phyloP scores from a whole-genome alignment of 2,888 invertebrate genomes.

The Neuroscelio doddi region DNA sequence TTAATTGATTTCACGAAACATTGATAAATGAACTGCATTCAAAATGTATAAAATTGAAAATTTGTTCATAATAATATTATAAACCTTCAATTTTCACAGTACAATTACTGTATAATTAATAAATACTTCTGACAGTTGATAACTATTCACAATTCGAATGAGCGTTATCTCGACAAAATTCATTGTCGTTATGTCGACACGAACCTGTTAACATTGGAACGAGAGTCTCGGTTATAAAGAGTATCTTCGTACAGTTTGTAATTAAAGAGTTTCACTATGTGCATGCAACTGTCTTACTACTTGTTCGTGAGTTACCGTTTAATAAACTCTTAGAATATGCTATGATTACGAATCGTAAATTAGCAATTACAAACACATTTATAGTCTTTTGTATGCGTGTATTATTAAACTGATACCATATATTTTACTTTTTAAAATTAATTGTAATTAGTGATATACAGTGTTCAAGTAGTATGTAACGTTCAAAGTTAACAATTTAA shows the following conservation, averaged over 20 bases:
- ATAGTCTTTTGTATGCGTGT: too few relatives aligned
- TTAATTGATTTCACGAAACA: too few relatives aligned
- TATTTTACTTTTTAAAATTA: too few relatives aligned
- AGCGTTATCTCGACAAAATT: conserved; percentile 16
- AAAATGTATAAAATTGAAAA: too few relatives aligned
- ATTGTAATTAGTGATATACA: too few relatives aligned
- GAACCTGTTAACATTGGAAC: conserved; percentile 39
- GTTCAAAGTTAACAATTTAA: too few relatives aligned
- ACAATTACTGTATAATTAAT: conserved; percentile 23
- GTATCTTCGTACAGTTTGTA: conserved; percentile 22
- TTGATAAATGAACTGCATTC: too few relatives aligned
- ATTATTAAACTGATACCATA: too few relatives aligned
- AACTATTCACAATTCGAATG: conserved; percentile 27
- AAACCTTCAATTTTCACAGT: conserved; percentile 18
- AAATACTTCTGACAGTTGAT: conserved; percentile 22
- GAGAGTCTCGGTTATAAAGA: conserved; percentile 27
- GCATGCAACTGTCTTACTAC: conserved; percentile 23
- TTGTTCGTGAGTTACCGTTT: conserved; percentile 27
- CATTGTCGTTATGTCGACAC: conserved; percentile 36
- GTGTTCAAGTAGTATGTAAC: too few relatives aligned
- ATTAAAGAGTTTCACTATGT: conserved; percentile 38
- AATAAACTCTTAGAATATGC: conserved; percentile 8
- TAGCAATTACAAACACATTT: too few relatives aligned
- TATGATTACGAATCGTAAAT: conserved; percentile 34
- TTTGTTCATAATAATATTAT: neutral